Conservation (phyloP, 2,113 vertebrate genomes). For the Toxostoma redivivum region DNA sequence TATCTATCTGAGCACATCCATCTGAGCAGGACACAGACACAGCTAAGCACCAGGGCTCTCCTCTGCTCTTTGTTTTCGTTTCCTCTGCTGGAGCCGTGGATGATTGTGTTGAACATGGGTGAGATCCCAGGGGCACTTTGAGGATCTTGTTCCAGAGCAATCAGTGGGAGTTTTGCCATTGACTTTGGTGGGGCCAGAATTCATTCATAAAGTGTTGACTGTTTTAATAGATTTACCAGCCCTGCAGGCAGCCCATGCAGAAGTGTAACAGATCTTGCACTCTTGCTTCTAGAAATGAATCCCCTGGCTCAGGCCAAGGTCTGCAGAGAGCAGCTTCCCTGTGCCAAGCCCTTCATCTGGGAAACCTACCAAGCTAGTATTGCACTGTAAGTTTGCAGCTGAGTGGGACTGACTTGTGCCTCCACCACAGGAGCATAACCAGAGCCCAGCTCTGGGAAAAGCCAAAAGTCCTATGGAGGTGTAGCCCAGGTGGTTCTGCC, state of each 20-base stretch:
- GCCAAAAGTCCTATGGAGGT: not conserved
- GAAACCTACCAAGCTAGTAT: not conserved
- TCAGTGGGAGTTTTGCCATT: not conserved
- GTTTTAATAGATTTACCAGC: not conserved
- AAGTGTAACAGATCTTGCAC: not conserved
- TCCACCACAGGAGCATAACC: not conserved
- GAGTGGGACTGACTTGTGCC: not conserved
- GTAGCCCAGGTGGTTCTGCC: not conserved
- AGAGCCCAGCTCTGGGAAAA: not conserved
- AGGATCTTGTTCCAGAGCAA: not conserved
- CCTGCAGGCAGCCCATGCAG: constrained; percentile 6
- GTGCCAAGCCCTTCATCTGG: not conserved
- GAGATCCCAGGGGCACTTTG: not conserved
- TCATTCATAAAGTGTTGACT: constrained; percentile 23
- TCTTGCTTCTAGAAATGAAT: not conserved
- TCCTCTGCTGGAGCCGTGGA: not conserved
- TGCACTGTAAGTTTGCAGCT: not conserved
- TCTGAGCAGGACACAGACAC: not conserved
- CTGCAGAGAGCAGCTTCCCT: not conserved
- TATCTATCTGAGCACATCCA: not conserved
- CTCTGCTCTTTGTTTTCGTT: not conserved
- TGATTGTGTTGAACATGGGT: not conserved
- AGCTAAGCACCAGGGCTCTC: not conserved
- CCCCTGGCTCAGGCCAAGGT: not conserved
- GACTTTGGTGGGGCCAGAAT: not conserved